A percentile compares a stretch with the other conserved stretches of the same genome.
phyloP scores from a whole-genome alignment of 2,888 invertebrate species.

The Magallana nippona region DNA sequence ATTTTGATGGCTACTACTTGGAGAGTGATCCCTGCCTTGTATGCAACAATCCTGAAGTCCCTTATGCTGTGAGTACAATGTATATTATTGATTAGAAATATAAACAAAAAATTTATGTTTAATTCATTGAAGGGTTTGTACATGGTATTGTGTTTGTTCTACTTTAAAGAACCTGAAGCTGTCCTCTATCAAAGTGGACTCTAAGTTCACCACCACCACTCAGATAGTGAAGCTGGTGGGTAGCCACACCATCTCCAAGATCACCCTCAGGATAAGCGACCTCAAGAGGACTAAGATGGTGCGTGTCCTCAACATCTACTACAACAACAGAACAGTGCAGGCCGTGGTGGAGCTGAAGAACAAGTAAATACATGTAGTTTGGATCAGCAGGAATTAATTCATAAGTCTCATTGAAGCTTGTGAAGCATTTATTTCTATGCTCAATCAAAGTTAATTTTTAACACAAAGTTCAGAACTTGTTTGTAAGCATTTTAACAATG shows the following conservation, averaged over 20 bases:
- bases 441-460: too few relatives aligned
- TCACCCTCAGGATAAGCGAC: constrained; percentile 95
- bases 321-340: constrained; percentile 95
- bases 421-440: neutral
- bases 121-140: neutral
- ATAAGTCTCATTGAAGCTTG: neutral
- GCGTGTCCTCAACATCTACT: constrained; percentile 95
- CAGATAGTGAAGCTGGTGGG: constrained; percentile 97
- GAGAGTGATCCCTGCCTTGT: constrained; percentile 98
- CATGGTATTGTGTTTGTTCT: neutral
- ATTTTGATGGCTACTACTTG: constrained; percentile 96
- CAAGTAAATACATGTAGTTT: constrained; percentile 82
- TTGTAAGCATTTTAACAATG: neutral
- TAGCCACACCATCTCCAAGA: constrained; percentile 96
- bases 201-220: constrained; percentile 98
- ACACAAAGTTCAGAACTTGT: too few relatives aligned
- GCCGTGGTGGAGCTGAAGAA: constrained; percentile 98
- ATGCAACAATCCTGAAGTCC: constrained; percentile 98
- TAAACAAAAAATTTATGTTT: too few relatives aligned
- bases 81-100: neutral
- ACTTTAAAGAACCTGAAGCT: constrained; percentile 84
- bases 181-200: constrained; percentile 95
- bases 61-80: constrained; percentile 79
- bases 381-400: neutral
- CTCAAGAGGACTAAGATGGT: constrained; percentile 98